phyloP scores from a whole-genome alignment of 2,888 invertebrate genomes.

The Trachelus stipa region DNA sequence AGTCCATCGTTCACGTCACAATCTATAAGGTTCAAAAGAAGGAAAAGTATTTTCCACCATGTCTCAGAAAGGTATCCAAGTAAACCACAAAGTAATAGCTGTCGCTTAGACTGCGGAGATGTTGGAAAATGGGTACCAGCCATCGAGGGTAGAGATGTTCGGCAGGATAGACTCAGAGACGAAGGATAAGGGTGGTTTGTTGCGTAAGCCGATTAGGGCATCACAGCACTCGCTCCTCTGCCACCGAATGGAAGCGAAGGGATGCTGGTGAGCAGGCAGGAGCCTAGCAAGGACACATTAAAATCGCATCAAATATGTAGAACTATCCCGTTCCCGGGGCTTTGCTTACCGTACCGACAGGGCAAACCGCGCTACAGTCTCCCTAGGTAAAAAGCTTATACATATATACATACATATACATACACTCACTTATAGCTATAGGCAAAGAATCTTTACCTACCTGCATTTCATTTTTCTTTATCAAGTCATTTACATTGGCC shows the following conservation, averaged over 20 bases:
- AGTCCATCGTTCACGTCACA: too few relatives aligned
- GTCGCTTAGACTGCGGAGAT: conserved; percentile 29
- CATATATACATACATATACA: neutral
- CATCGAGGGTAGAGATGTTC: conserved; percentile 13
- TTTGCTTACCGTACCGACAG: neutral
- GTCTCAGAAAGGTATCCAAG: conserved; percentile 12
- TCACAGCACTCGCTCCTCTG: conserved; percentile 47
- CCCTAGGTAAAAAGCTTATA: conserved; percentile 40
- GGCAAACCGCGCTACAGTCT: neutral
- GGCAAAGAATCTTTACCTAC: too few relatives aligned
- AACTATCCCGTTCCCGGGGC: conserved; percentile 25
- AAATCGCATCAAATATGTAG: conserved; percentile 65
- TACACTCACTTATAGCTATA: neutral
- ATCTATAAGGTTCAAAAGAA: too few relatives aligned
- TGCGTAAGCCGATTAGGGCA: conserved; percentile 65
- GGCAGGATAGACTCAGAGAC: conserved; percentile 15
- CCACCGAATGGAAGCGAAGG: conserved; percentile 33
- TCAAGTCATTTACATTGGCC: too few relatives aligned
- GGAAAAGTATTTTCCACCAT: neutral
- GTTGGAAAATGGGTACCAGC: neutral
- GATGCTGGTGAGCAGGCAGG: conserved; percentile 35
- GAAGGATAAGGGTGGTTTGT: conserved; percentile 54
- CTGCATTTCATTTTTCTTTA: too few relatives aligned
- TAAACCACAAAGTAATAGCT: conserved; percentile 44
- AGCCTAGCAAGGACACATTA: conserved; percentile 62